phyloP scores from a whole-genome alignment of 2,797 vertebrate genomes.

The Benthosema pterotum region DNA sequence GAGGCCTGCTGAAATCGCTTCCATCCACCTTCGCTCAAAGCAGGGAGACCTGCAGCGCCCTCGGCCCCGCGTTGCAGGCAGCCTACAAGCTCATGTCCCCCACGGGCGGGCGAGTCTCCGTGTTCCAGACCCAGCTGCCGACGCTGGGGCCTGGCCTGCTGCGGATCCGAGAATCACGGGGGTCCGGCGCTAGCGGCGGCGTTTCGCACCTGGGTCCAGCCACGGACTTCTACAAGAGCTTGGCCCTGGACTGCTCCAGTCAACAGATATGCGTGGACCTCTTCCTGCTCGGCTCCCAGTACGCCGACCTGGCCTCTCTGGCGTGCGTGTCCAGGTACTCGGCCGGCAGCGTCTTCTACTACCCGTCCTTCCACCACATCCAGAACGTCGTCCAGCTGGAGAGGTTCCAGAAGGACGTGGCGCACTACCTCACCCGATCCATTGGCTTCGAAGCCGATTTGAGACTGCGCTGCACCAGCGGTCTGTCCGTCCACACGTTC shows the following conservation, averaged over 20 bases:
- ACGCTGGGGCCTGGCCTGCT: constrained; percentile 89
- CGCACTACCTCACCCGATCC: constrained; percentile 94
- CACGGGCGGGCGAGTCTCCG: constrained; percentile 92
- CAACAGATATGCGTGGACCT: constrained; percentile 97
- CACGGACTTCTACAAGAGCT: constrained; percentile 98
- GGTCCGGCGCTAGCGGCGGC: constrained; percentile 87
- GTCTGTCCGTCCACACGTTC: constrained; percentile 98
- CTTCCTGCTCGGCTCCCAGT: constrained; percentile 96
- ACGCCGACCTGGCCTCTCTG: constrained; percentile 93
- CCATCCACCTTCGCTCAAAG: constrained; percentile 92
- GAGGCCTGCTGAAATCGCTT: constrained; percentile 87
- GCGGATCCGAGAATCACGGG: constrained; percentile 93
- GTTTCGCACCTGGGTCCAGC: constrained; percentile 95
- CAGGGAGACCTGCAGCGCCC: constrained; percentile 92
- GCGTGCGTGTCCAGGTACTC: constrained; percentile 96
- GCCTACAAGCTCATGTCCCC: constrained; percentile 95
- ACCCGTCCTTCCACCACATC: constrained; percentile 90
- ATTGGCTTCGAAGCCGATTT: constrained; percentile 98
- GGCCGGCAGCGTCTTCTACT: constrained; percentile 94
- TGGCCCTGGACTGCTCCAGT: constrained; percentile 96
- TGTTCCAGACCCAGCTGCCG: constrained; percentile 96
- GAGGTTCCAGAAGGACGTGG: constrained; percentile 92
- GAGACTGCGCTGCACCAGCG: constrained; percentile 99
- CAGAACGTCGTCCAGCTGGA: constrained; percentile 89
- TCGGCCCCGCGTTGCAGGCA: constrained; percentile 95